These are phyloP conservation scores for Psammodynastes pulverulentus DNA, from an alignment of 2,113 vertebrate genomes.

Conservation along the genomic window DNA sequence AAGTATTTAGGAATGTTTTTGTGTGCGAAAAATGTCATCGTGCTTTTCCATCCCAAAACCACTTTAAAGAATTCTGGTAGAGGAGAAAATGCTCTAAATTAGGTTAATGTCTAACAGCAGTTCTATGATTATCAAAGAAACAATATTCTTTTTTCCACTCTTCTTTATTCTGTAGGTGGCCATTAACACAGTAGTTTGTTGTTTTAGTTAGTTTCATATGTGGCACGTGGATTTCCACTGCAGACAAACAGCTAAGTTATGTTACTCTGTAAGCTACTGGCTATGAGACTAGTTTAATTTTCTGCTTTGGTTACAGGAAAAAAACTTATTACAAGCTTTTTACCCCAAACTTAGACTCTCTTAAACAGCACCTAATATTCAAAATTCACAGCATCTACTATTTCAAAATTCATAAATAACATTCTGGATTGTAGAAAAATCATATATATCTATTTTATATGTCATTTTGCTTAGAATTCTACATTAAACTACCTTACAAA, in stretches of 20 bases:
- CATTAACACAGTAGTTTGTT: conserved; percentile 50
- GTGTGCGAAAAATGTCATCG: conserved; percentile 61
- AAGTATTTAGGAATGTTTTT: conserved; percentile 47
- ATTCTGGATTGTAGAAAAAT: not conserved
- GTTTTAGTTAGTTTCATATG: conserved; percentile 56
- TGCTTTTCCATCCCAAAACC: conserved; percentile 62
- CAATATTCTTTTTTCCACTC: conserved; percentile 67
- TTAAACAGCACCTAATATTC: not conserved
- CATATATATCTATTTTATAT: not conserved
- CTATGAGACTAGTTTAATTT: conserved; percentile 47
- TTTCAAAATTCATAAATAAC: not conserved
- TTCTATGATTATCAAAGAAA: conserved; percentile 61
- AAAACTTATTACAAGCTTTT: not conserved
- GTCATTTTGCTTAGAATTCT: not conserved
- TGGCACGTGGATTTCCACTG: conserved; percentile 53
- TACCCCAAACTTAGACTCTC: conserved; percentile 11
- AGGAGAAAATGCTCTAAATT: conserved; percentile 67
- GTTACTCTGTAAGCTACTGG: conserved; percentile 37
- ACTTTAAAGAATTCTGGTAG: conserved; percentile 63
- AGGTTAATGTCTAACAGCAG: conserved; percentile 67
- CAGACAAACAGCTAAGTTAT: conserved; percentile 44
- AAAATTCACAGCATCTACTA: not conserved
- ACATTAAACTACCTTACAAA: not conserved
- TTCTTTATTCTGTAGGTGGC: conserved; percentile 65
- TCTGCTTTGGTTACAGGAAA: conserved; percentile 26